Evolutionary conservation across 37 sponge, comb jelly and placozoan genomes (phyloP), one percentile per base, ranked within the genome.

Genomic region (Ephydatia muelleri): DNA sequence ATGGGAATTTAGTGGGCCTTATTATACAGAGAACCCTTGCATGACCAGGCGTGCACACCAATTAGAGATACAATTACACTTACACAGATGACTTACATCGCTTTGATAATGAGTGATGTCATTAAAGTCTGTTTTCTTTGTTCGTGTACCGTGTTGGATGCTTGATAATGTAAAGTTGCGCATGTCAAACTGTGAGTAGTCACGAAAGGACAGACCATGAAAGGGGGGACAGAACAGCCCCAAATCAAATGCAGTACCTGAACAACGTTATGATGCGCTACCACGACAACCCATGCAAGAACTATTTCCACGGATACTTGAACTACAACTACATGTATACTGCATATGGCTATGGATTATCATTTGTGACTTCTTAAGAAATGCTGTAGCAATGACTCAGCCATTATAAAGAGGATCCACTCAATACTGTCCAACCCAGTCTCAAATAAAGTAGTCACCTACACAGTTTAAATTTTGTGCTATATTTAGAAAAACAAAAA

Each of bases 171-270:
- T 81, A 29, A 25, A 14, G 1, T 89, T 76, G 66, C 85, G 77
- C 57, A 92, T 88, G 30, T 92, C 93, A 81, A 92, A 92, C 93
- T 92, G 57, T n/a, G n/a, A n/a, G n/a, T n/a, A n/a, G n/a, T n/a
- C 16, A 84, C 14, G 32, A 84, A 26, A 22, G 25, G 80, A 35
- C 2, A 69, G 36, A 85, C n/a, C n/a, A n/a, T n/a, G n/a, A n/a
- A n/a, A n/a, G n/a, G 33, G 28, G 33, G 19, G 16, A 57, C 57
- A 57, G 16, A 57, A 14, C 16, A 57, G 9, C 19, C 16, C 19
- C 1, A 57, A 14, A 21, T 16, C 16, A 1, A 57, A 21, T 19
- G 43, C 43, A 43, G 43, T n/a, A n/a, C n/a, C n/a, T n/a, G n/a
- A n/a, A n/a, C n/a, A n/a, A n/a, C n/a, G n/a, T n/a, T n/a, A n/a